Conservation (phyloP, 1,140 invertebrate species). For the Sweltsa coloradensis region DNA sequence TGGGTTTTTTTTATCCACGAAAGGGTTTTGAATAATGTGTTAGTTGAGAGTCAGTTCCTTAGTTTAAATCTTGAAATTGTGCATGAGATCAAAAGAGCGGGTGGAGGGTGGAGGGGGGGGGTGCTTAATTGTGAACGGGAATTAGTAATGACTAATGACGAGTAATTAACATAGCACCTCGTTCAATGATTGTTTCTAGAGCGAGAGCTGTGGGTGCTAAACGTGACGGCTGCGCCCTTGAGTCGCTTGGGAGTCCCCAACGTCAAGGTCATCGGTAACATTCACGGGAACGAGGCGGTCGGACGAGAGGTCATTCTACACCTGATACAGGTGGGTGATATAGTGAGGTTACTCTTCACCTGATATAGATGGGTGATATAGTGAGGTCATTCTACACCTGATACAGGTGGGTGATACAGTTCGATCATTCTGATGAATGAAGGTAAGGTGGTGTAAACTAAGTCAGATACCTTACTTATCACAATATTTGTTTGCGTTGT, state of each 20-base stretch:
- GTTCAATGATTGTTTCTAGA: conserved; percentile 18
- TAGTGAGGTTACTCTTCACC: neutral
- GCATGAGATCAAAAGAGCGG: neutral
- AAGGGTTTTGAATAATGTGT: neutral
- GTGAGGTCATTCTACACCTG: neutral
- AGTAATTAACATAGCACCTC: neutral
- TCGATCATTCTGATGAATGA: conserved; percentile 55
- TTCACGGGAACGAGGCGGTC: conserved; percentile 97
- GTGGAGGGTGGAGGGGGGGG: neutral
- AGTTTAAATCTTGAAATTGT: neutral
- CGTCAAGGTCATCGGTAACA: conserved; percentile 94
- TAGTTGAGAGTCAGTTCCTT: neutral
- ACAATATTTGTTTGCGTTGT: neutral
- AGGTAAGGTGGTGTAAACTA: conserved; percentile 46
- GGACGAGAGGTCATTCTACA: conserved; percentile 79
- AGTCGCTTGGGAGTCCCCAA: conserved; percentile 46
- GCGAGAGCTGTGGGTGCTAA: conserved; percentile 40
- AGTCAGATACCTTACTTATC: conserved; percentile 40
- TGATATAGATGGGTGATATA: neutral
- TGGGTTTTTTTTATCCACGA: too few relatives aligned
- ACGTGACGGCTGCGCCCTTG: conserved; percentile 33
- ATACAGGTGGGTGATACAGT: neutral
- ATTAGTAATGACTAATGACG: neutral
- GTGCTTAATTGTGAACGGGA: neutral
- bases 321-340: conserved; percentile 37